Conservation (phyloP, 2,113 vertebrate species). For the Falcunculus frontatus region DNA sequence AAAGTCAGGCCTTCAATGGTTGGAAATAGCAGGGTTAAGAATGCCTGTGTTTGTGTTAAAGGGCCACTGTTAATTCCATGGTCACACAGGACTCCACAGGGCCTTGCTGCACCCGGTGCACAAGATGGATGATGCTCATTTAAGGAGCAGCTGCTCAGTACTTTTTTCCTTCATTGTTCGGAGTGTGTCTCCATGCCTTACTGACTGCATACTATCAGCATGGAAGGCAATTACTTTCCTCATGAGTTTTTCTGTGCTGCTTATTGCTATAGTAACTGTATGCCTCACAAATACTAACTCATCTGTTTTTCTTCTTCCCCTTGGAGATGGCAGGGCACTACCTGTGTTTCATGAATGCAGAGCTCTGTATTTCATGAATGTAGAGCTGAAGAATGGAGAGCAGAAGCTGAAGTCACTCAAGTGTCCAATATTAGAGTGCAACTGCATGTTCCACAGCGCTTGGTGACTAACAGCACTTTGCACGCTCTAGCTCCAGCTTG, state of each 20-base stretch:
- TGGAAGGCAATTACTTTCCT: conserved; percentile 34
- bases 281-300: conserved; percentile 7
- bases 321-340: not conserved
- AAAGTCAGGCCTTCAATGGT: not conserved
- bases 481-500: not conserved
- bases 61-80: not conserved
- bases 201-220: not conserved
- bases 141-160: conserved; percentile 18
- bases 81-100: not conserved
- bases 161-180: not conserved
- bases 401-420: not conserved
- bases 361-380: not conserved
- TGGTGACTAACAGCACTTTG: not conserved
- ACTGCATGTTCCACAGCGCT: not conserved
- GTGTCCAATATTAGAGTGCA: not conserved
- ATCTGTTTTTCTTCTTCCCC: not conserved
- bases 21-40: not conserved
- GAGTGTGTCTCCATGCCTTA: not conserved
- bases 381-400: not conserved
- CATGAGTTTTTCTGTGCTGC: not conserved
- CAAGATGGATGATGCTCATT: conserved; percentile 25
- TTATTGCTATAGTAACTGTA: conserved; percentile 54
- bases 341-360: not conserved
- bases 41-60: not conserved
- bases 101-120: not conserved